Conservation (phyloP, 2,888 invertebrate species). For the Phortica magna region DNA sequence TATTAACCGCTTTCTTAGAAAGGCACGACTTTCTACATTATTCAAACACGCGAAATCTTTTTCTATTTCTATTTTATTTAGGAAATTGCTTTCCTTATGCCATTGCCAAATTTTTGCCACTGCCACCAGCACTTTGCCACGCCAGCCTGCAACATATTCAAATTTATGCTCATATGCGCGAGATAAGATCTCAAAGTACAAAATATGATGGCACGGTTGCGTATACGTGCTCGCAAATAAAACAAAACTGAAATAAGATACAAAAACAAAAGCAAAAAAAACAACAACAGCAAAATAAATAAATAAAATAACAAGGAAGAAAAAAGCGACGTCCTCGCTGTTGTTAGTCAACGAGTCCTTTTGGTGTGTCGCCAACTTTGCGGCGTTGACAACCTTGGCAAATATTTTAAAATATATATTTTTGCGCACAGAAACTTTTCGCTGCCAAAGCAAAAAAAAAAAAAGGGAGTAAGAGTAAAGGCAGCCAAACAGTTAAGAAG, state of each 20-base stretch:
- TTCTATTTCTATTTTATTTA: constrained; percentile 32
- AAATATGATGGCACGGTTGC: constrained; percentile 50
- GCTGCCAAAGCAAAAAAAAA: not conserved
- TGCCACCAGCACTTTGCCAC: constrained; percentile 15
- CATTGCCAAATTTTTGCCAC: constrained; percentile 56
- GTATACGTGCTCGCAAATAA: constrained; percentile 59
- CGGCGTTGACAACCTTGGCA: constrained; percentile 20
- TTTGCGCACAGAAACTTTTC: constrained; percentile 12
- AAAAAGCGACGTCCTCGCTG: constrained; percentile 39
- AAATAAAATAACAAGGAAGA: constrained; percentile 22
- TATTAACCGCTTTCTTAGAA: not conserved
- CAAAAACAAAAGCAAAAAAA: not conserved
- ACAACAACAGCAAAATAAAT: constrained; percentile 9
- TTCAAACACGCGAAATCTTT: constrained; percentile 34
- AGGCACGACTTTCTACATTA: not conserved
- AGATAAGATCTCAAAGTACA: constrained; percentile 63
- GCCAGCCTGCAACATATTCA: constrained; percentile 33
- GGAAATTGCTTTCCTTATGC: constrained; percentile 41
- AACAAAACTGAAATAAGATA: constrained; percentile 7
- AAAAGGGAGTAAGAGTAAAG: not conserved
- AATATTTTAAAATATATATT: constrained; percentile 12
- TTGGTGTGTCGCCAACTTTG: constrained; percentile 15
- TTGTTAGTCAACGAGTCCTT: not conserved
- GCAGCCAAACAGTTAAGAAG: not conserved
- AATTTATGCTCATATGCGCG: constrained; percentile 70